These are phyloP conservation scores for Pluvianellus socialis DNA, from an alignment of 2,113 vertebrate species.

Conservation along the genomic window DNA sequence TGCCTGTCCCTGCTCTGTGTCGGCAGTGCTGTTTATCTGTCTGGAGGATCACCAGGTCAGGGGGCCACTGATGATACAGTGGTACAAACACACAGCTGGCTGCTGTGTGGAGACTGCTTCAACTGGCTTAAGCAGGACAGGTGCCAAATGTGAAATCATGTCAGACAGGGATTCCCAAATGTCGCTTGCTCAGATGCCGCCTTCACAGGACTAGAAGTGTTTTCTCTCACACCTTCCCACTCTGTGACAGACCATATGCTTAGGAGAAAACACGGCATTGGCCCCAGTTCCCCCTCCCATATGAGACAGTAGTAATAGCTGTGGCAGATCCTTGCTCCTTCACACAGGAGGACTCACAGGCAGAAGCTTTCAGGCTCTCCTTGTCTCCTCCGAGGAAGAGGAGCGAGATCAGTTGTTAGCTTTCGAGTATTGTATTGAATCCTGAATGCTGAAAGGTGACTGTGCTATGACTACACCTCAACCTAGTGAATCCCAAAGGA, in stretches of 20 bases:
- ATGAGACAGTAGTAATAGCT: neutral
- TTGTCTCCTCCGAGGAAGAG: neutral
- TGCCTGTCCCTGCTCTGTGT: neutral
- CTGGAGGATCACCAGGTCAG: neutral
- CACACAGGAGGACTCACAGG: neutral
- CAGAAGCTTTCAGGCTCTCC: neutral
- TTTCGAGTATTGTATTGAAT: neutral
- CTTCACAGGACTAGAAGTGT: neutral
- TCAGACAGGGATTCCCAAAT: neutral
- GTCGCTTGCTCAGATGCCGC: neutral
- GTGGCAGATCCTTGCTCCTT: neutral
- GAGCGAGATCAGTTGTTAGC: neutral
- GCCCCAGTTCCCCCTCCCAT: rapidly evolving
- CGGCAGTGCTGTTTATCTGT: neutral
- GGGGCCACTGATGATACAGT: rapidly evolving
- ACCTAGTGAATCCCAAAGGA: neutral
- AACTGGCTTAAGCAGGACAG: neutral
- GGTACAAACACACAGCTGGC: neutral
- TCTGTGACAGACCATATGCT: neutral
- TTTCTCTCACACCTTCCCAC: neutral
- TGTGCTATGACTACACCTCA: neutral
- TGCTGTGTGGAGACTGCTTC: rapidly evolving
- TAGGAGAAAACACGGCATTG: neutral
- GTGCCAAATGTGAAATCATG: neutral
- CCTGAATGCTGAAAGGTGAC: neutral